phyloP scores from a whole-genome alignment of 2,888 invertebrate species.

The Ophion ellenae region DNA sequence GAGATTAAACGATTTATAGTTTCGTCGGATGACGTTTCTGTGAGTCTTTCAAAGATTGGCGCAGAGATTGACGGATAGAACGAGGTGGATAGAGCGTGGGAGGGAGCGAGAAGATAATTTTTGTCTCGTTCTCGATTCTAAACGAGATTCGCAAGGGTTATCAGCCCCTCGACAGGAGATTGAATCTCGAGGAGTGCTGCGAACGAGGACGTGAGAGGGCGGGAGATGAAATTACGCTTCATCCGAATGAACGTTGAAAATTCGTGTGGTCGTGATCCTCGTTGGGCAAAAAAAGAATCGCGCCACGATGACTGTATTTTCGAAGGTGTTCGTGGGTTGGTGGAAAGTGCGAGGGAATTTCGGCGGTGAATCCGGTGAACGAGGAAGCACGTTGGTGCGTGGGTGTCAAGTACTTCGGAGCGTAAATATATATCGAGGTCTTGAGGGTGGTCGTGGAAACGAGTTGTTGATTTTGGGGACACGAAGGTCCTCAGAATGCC shows the following conservation, averaged over 20 bases:
- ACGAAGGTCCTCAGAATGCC: too few relatives aligned
- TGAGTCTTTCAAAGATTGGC: conserved; percentile 35
- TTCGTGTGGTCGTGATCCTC: not conserved
- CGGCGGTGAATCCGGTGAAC: not conserved
- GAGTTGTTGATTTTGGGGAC: not conserved
- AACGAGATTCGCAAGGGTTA: conserved; percentile 24
- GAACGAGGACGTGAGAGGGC: not conserved
- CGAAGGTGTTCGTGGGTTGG: not conserved
- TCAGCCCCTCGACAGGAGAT: not conserved
- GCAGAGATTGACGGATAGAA: not conserved
- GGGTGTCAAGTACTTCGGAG: too few relatives aligned
- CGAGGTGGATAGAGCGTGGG: not conserved
- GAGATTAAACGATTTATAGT: conserved; percentile 57
- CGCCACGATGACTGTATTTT: not conserved
- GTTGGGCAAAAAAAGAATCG: not conserved
- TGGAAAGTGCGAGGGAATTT: not conserved
- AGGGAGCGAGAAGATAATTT: not conserved
- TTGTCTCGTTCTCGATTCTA: conserved; percentile 9
- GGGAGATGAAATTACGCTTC: not conserved
- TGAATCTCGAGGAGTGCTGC: not conserved
- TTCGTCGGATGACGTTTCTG: conserved; percentile 35
- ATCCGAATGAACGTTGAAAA: not conserved
- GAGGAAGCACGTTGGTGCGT: not conserved
- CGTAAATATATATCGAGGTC: too few relatives aligned
- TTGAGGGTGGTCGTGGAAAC: not conserved